Evolutionary conservation across 1,140 invertebrate genomes (phyloP).

Genomic region (Cydia pomonella): DNA sequence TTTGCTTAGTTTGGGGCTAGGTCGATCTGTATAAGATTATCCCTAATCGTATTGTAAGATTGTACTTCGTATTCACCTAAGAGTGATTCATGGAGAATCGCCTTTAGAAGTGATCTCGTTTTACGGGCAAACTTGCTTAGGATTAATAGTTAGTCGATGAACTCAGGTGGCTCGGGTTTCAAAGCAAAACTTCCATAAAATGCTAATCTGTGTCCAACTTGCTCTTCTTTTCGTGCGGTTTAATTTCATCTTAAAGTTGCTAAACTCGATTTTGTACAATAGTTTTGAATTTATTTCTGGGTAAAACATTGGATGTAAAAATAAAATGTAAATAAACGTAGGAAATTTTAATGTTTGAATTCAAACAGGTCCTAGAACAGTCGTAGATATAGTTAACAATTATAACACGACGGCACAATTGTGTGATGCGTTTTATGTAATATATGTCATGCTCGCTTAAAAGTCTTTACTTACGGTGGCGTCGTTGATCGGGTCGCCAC

Average conservation of each 20-base stretch:
- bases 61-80: background rate
- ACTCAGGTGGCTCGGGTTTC: conserved; percentile 28
- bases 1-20: too few species aligned
- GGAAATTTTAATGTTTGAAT: background rate
- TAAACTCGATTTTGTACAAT: background rate
- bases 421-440: too few species aligned
- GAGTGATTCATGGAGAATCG: background rate
- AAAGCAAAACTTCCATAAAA: conserved; percentile 33
- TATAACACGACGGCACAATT: too few species aligned
- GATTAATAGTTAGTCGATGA: conserved; percentile 32
- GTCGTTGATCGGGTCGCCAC: too few species aligned
- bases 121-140: conserved; percentile 22
- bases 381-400: background rate
- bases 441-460: too few species aligned
- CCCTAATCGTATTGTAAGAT: too few species aligned
- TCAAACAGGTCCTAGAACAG: background rate
- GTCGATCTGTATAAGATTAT: too few species aligned
- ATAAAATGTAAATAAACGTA: background rate
- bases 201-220: conserved; percentile 32
- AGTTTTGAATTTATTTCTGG: conserved; percentile 10
- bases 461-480: too few species aligned
- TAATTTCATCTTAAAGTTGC: conserved; percentile 25
- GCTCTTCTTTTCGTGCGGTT: conserved; percentile 22
- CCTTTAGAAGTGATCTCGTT: conserved; percentile 28
- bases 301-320: background rate